Conservation (phyloP, 2,797 vertebrate genomes). For the Siniperca undulata region DNA sequence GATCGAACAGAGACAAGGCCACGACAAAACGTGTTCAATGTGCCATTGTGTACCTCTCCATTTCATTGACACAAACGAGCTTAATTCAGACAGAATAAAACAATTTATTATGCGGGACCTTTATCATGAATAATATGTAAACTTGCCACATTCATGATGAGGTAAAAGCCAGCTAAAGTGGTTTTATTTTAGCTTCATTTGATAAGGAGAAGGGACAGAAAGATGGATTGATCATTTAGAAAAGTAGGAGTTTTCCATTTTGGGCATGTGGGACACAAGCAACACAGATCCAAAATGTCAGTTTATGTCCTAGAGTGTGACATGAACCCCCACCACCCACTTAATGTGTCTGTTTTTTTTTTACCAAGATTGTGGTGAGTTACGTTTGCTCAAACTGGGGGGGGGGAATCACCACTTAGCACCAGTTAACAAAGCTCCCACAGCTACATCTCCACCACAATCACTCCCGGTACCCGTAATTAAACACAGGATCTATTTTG, state of each 20-base stretch:
- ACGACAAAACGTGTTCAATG: not conserved
- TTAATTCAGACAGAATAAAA: not conserved
- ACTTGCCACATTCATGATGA: not conserved
- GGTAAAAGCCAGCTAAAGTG: not conserved
- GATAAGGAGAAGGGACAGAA: not conserved
- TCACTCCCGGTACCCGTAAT: constrained; percentile 19
- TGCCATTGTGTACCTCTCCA: not conserved
- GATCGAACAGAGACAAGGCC: not conserved
- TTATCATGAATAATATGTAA: not conserved
- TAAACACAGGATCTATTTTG: constrained; percentile 45
- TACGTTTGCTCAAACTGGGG: not conserved
- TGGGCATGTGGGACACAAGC: not conserved
- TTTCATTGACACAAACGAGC: not conserved
- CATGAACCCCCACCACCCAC: not conserved
- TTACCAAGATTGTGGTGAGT: not conserved
- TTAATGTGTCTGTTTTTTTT: not conserved
- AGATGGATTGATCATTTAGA: constrained; percentile 2
- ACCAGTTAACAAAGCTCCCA: constrained; percentile 10
- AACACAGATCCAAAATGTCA: not conserved
- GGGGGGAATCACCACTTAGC: not conserved
- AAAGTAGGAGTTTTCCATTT: not conserved
- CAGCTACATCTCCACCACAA: not conserved
- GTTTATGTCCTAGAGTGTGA: not conserved
- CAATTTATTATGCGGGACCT: not conserved
- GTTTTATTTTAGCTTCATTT: constrained; percentile 12